These are phyloP conservation scores for Eclectus roratus DNA, from an alignment of 2,113 vertebrate genomes.

Conservation along the genomic window DNA sequence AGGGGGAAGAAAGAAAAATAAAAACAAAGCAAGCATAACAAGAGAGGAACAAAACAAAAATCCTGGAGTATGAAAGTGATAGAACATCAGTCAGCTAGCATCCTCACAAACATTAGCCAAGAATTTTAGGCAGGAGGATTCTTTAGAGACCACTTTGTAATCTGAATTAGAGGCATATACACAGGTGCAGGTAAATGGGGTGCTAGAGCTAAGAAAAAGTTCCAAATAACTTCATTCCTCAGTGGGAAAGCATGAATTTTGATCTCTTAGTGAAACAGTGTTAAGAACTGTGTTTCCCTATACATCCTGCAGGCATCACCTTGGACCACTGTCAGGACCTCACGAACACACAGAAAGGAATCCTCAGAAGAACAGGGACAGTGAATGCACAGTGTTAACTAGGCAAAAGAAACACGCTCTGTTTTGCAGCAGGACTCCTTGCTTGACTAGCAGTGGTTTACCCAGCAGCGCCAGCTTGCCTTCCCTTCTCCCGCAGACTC, in stretches of 20 bases:
- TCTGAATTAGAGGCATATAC: not conserved
- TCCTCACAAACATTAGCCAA: not conserved
- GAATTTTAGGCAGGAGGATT: not conserved
- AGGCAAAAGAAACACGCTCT: accelerated
- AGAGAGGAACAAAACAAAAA: not conserved
- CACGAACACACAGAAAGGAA: accelerated
- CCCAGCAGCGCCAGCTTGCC: not conserved
- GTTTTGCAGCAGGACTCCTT: not conserved
- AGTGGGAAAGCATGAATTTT: not conserved
- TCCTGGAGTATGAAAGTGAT: not conserved
- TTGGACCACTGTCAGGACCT: not conserved
- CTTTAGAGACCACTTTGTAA: not conserved
- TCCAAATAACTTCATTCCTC: not conserved
- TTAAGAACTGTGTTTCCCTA: not conserved
- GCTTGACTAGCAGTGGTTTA: not conserved
- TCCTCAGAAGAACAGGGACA: not conserved
- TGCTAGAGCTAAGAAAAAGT: not conserved
- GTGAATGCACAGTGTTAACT: accelerated
- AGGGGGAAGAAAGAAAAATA: not conserved
- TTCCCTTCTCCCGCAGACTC: not conserved
- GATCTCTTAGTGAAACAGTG: not conserved
- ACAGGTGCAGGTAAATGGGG: not conserved
- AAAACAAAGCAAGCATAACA: not conserved
- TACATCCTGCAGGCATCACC: not conserved
- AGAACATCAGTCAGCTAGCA: not conserved